Base-by-base conservation (phyloP, 2,888 invertebrate species). In the Tromatobia lineatoria region DNA sequence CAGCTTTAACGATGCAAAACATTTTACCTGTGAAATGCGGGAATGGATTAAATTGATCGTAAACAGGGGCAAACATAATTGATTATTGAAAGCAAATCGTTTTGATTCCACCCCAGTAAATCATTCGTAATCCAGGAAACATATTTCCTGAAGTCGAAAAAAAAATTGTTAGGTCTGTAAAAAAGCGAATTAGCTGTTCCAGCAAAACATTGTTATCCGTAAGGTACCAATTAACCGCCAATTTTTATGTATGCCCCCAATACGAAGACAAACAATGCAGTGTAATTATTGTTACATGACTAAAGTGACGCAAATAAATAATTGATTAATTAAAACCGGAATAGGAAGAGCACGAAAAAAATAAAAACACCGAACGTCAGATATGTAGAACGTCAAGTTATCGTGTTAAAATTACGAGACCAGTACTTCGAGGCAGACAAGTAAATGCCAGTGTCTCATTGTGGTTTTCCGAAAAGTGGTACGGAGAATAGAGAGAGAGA, bases 381-480 rank as follows among this genome's bases (percentile, higher is more conserved):
- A 76, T 66, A 45, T 25, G 20, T 25, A 54, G 23, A 18, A 10
- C 34, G 67, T n/a, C 34, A 23, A 38, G 57, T 50, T 59, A 57
- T 64, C 61, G 78, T 38, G 70, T 18, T 61, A 47, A 52, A 70
- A 25, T 6, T 47, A 38, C 34, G 57, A 45, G 42, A 42, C 10
- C 13, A 38, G 47, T 34, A 52, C 23, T 45, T 23, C 20, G 54
- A 11, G 45, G 18, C 29, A 57, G 59, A 6, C 45, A 25, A 45
- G 47, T 38, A 54, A 76, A 42, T 70, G 38, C 42, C 18, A 64
- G 20, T 38, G 61, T 34, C 50, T 18, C 52, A 38, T 57, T 79
- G 52, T n/a, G 52, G 45, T 18, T 64, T 79, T 79, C 42, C 71
- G 42, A 71, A 50, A 25, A 29, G 34, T 29, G 52, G 23, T 69